Evolutionary conservation across 2,888 invertebrate species (phyloP).

Genomic region (Leptinotarsa haldemani): DNA sequence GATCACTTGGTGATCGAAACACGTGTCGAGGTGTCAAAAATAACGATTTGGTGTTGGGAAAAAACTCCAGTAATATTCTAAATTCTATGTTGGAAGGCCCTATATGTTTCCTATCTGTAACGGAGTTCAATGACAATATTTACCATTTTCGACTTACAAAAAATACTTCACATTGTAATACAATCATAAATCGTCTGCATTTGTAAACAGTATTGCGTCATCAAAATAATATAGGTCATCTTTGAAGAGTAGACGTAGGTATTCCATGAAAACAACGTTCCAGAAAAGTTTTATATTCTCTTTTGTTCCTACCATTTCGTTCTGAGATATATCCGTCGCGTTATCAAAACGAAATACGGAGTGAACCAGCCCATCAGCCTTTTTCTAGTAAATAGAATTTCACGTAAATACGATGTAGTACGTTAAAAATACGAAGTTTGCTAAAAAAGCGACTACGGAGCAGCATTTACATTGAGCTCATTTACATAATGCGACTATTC

Average conservation of each 20-base stretch:
- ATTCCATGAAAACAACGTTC: not conserved
- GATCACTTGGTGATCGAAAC: too few relatives aligned
- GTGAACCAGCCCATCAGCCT: constrained; percentile 18
- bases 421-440: constrained; percentile 40
- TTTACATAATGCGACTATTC: constrained; percentile 47
- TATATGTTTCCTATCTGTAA: too few relatives aligned
- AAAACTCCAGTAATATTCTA: too few relatives aligned
- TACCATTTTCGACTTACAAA: too few relatives aligned
- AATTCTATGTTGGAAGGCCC: too few relatives aligned
- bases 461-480: constrained; percentile 44
- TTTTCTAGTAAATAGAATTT: constrained; percentile 25
- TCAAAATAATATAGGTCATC: not conserved
- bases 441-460: constrained; percentile 37
- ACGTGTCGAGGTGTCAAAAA: too few relatives aligned
- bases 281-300: not conserved
- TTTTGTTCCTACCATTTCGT: not conserved
- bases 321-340: not conserved
- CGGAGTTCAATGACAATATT: too few relatives aligned
- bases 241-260: not conserved
- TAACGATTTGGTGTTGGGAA: too few relatives aligned
- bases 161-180: too few relatives aligned
- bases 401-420: constrained; percentile 27
- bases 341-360: constrained; percentile 8
- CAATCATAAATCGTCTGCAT: too few relatives aligned
- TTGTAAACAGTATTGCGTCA: too few relatives aligned